phyloP scores from a whole-genome alignment of 2,113 vertebrate genomes.

The Solea senegalensis region DNA sequence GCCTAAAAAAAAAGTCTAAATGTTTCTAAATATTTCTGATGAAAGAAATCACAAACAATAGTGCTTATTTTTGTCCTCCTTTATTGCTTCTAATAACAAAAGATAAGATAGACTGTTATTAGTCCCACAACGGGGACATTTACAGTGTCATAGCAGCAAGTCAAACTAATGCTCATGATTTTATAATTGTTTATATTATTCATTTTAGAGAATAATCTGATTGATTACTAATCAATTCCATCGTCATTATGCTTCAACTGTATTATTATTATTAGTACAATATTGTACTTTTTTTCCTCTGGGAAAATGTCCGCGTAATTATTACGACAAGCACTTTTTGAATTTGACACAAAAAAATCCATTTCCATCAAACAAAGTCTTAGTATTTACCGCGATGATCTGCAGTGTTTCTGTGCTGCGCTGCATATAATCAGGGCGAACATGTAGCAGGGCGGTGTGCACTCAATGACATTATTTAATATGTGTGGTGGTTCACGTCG shows the following conservation, averaged over 20 bases:
- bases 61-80: neutral
- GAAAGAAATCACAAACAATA: neutral
- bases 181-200: neutral
- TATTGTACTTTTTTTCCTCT: too few species aligned
- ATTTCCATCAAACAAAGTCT: too few species aligned
- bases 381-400: neutral
- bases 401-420: slow-evolving; percentile 2
- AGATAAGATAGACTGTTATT: too few species aligned
- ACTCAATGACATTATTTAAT: slow-evolving; percentile 40
- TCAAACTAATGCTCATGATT: neutral
- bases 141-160: too few species aligned
- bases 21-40: neutral
- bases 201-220: too few species aligned
- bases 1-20: neutral
- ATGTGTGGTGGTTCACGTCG: slow-evolving; percentile 25
- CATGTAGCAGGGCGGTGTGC: slow-evolving; percentile 24
- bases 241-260: too few species aligned
- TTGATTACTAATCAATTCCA: too few species aligned
- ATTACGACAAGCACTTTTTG: too few species aligned
- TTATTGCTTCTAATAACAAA: neutral
- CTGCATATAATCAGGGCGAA: slow-evolving; percentile 10
- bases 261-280: too few species aligned
- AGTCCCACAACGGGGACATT: neutral
- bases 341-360: too few species aligned
- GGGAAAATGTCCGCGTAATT: too few species aligned